These are phyloP conservation scores for Harlomillsia oculata DNA, from an alignment of 1,140 invertebrate genomes.

Conservation along the genomic window DNA sequence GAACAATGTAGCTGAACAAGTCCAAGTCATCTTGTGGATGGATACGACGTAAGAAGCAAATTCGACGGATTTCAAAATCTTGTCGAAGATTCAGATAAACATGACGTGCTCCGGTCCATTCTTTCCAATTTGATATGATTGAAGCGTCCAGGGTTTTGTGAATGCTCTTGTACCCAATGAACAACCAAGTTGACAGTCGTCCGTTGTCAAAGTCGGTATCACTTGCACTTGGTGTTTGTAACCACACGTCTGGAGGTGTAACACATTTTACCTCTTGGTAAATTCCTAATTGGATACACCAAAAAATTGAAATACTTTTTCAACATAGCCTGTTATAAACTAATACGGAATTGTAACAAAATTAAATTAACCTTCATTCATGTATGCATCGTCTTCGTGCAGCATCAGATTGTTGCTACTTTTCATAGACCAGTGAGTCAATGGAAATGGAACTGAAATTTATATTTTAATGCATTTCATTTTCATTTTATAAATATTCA, in stretches of 20 bases:
- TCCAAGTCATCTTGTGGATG: slow-evolving; percentile 39
- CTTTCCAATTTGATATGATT: slow-evolving; percentile 45
- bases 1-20: slow-evolving; percentile 44
- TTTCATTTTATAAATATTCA: too few species aligned
- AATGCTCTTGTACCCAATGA: slow-evolving; percentile 43
- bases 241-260: slow-evolving; percentile 32
- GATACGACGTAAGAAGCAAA: slow-evolving; percentile 41
- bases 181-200: slow-evolving; percentile 28
- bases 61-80: slow-evolving; percentile 41
- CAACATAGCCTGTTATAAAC: too few species aligned
- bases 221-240: slow-evolving; percentile 4
- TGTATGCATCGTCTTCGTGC: too few species aligned
- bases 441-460: too few species aligned
- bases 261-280: slow-evolving; percentile 33
- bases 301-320: too few species aligned
- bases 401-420: too few species aligned
- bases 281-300: slow-evolving; percentile 14
- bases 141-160: slow-evolving; percentile 40
- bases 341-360: too few species aligned
- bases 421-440: too few species aligned
- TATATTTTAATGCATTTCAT: too few species aligned
- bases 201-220: not conserved
- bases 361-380: too few species aligned
- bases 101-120: slow-evolving; percentile 45
- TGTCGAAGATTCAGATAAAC: slow-evolving; percentile 44